These are phyloP conservation scores for Pseudobourletiella spinata DNA, from an alignment of 1,140 invertebrate species.

Conservation along the genomic window DNA sequence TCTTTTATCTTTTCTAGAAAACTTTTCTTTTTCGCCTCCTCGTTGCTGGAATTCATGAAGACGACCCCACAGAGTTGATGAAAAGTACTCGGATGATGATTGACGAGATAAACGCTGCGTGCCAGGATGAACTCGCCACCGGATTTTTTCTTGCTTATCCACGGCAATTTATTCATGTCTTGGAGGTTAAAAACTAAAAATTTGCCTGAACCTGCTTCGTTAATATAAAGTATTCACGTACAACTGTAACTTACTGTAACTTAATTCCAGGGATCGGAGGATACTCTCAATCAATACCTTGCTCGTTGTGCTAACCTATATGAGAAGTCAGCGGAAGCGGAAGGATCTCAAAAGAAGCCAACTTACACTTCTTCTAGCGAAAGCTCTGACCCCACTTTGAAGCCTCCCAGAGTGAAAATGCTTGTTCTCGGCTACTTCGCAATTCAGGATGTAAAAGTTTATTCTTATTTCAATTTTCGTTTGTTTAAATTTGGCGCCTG, in stretches of 20 bases:
- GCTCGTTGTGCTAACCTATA: conserved; percentile 12
- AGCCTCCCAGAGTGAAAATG: conserved; percentile 8
- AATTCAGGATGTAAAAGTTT: conserved; percentile 23
- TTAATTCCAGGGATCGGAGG: conserved; percentile 30
- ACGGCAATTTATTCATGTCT: conserved; percentile 26
- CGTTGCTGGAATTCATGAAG: conserved; percentile 17
- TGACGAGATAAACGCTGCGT: conserved; percentile 13
- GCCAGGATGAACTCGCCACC: conserved; percentile 19
- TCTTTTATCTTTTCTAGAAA: conserved; percentile 17
- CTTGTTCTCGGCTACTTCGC: conserved; percentile 14
- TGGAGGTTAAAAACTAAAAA: conserved; percentile 24
- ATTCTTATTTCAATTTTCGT: no score
- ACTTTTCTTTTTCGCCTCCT: conserved; percentile 21
- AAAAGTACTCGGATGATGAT: conserved; percentile 12
- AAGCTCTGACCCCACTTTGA: no score
- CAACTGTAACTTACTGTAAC: no score
- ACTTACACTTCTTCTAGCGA: not conserved
- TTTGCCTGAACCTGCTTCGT: no score
- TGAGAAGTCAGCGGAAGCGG: conserved; percentile 5
- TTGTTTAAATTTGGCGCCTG: no score
- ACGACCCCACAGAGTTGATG: conserved; percentile 11
- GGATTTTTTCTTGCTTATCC: conserved; percentile 27
- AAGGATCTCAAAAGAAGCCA: no score
- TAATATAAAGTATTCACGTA: no score
- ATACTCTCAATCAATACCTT: conserved; percentile 17